A percentile compares a stretch with the other conserved stretches of the same genome.
phyloP scores from a whole-genome alignment of 2,888 invertebrate genomes.

The Altica lythri region DNA sequence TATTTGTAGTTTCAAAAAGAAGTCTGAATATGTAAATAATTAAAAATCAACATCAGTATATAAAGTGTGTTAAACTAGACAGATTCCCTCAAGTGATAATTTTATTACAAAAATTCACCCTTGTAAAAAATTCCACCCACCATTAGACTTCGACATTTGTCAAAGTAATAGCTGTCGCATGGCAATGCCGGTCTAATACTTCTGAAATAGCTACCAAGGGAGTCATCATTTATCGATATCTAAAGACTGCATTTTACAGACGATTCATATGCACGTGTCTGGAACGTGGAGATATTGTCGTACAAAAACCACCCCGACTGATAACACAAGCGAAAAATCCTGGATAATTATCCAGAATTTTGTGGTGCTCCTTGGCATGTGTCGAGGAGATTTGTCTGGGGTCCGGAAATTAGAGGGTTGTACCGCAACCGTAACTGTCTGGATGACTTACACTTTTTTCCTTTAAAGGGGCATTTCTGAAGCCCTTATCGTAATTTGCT shows the following conservation, averaged over 20 bases:
- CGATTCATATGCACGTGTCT: conserved; percentile 30
- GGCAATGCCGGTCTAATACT: conserved; percentile 36
- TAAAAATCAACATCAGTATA: too few species aligned
- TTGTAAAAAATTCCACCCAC: conserved; percentile 33
- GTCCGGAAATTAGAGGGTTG: conserved; percentile 2
- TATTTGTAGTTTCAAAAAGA: too few species aligned
- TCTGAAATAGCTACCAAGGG: conserved; percentile 35
- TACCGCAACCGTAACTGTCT: not conserved
- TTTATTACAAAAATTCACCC: conserved; percentile 11
- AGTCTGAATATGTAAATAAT: too few species aligned
- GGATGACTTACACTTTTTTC: conserved; percentile 3
- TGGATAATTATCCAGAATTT: conserved; percentile 25
- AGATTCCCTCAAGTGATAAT: not conserved
- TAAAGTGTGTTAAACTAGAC: not conserved
- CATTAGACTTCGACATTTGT: conserved; percentile 32
- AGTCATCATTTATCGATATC: conserved; percentile 38
- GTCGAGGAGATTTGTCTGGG: conserved; percentile 4
- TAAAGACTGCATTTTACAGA: conserved; percentile 34
- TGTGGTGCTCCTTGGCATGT: conserved; percentile 15
- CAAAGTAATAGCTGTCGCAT: conserved; percentile 36
- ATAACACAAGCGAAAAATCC: conserved; percentile 28
- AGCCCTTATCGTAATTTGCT: not conserved
- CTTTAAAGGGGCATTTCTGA: not conserved
- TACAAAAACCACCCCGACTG: conserved; percentile 19
- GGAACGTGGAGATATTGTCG: conserved; percentile 25